phyloP scores from a whole-genome alignment of 37 sponge, comb jelly and placozoan species.

The Dysidea cf. avara region DNA sequence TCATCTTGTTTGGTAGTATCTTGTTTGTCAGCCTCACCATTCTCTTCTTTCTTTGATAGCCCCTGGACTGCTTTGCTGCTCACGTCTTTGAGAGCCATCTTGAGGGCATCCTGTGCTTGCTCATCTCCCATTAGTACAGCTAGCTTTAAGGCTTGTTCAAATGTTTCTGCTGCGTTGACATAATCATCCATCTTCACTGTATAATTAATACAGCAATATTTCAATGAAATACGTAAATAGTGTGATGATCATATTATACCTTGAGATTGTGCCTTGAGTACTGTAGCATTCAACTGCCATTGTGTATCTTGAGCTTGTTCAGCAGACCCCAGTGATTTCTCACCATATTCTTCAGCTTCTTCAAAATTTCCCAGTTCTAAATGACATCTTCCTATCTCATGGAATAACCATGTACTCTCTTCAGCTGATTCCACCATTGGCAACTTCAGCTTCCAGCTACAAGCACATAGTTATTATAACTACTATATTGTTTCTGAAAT shows the following conservation, averaged over 20 bases:
- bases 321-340: constrained; percentile 74
- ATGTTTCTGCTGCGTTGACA: constrained; percentile 52
- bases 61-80: constrained; percentile 50
- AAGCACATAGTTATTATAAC: neutral
- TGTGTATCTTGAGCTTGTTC: constrained; percentile 67
- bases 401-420: constrained; percentile 86
- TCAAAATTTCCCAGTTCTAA: constrained; percentile 62
- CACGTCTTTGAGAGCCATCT: constrained; percentile 74
- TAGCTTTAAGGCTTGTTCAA: constrained; percentile 57
- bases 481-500: neutral
- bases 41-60: constrained; percentile 8
- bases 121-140: constrained; percentile 69
- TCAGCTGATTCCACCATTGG: constrained; percentile 56
- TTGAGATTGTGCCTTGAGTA: constrained; percentile 68
- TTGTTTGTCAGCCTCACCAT: neutral
- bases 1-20: neutral
- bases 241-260: neutral
- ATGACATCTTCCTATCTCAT: constrained; percentile 86
- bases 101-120: constrained; percentile 52
- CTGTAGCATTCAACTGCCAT: constrained; percentile 91
- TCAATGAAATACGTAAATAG: neutral
- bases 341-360: constrained; percentile 64
- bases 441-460: constrained; percentile 65
- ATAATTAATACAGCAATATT: no score
- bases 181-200: constrained; percentile 64